phyloP scores from a whole-genome alignment of 2,888 invertebrate genomes.

The Drosophila kuntzei region DNA sequence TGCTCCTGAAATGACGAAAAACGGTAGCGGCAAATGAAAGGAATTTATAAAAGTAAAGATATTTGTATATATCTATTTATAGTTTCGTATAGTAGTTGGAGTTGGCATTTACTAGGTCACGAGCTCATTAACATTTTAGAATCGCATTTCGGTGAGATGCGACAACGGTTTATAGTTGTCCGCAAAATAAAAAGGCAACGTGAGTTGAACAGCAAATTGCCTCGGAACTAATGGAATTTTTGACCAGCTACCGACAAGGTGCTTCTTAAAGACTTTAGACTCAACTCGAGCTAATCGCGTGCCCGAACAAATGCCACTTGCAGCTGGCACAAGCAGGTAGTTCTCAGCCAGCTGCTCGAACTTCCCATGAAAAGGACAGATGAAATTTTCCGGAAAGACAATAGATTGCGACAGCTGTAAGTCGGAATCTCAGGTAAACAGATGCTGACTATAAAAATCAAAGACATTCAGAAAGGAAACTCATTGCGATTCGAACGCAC shows the following conservation, averaged over 20 bases:
- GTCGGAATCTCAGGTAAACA: conserved; percentile 15
- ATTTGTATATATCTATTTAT: conserved; percentile 1
- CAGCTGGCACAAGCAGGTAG: conserved; percentile 70
- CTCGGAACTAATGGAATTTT: conserved; percentile 36
- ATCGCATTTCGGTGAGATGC: conserved; percentile 27
- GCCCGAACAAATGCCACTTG: conserved; percentile 48
- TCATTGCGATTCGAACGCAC: conserved; percentile 43
- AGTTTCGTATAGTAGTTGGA: conserved; percentile 4
- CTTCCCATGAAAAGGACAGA: conserved; percentile 36
- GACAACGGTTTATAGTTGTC: conserved; percentile 36
- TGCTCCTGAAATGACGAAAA: conserved; percentile 36
- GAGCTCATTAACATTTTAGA: conserved; percentile 55
- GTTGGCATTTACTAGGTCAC: conserved; percentile 41
- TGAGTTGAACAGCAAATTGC: conserved; percentile 17
- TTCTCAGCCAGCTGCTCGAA: conserved; percentile 54
- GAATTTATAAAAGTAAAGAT: conserved; percentile 2
- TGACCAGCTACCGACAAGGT: conserved; percentile 4
- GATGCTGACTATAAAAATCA: conserved; percentile 55
- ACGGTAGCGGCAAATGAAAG: conserved; percentile 18
- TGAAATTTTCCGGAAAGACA: conserved; percentile 36
- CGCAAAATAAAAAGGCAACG: conserved; percentile 19
- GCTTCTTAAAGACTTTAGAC: conserved; percentile 3
- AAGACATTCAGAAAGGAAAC: not conserved
- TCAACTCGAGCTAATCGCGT: conserved; percentile 62
- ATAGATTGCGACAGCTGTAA: conserved; percentile 32